phyloP scores from a whole-genome alignment of 2,797 vertebrate genomes.

The Valencia hispanica region DNA sequence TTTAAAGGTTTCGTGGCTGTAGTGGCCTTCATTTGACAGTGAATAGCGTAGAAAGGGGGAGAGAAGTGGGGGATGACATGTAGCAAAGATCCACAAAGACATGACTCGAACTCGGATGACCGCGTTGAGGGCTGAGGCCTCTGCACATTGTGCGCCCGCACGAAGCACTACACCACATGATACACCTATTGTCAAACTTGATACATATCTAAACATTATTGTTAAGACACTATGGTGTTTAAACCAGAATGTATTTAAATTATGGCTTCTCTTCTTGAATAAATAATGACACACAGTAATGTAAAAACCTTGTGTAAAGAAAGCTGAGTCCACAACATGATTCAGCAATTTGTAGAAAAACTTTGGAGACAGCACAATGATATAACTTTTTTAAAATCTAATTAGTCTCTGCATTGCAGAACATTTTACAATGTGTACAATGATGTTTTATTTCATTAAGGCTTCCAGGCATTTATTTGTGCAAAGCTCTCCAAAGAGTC shows the following conservation, averaged over 20 bases:
- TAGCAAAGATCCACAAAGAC: too few species aligned
- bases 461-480: background rate
- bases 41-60: too few species aligned
- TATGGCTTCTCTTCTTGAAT: background rate
- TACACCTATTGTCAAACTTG: background rate
- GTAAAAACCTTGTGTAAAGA: background rate
- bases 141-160: too few species aligned
- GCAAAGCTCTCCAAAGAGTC: background rate
- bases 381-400: background rate
- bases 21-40: too few species aligned
- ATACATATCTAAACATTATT: background rate
- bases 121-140: too few species aligned
- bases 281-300: background rate
- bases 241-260: background rate
- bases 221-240: background rate
- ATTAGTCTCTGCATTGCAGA: background rate
- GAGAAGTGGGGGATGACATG: too few species aligned
- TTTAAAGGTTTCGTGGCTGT: too few species aligned
- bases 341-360: background rate
- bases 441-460: background rate
- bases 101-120: too few species aligned
- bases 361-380: background rate
- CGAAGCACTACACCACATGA: too few species aligned
- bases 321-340: background rate
- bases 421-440: background rate